Conservation (phyloP, 2,113 vertebrate species). For the Chloropsis hardwickii region DNA sequence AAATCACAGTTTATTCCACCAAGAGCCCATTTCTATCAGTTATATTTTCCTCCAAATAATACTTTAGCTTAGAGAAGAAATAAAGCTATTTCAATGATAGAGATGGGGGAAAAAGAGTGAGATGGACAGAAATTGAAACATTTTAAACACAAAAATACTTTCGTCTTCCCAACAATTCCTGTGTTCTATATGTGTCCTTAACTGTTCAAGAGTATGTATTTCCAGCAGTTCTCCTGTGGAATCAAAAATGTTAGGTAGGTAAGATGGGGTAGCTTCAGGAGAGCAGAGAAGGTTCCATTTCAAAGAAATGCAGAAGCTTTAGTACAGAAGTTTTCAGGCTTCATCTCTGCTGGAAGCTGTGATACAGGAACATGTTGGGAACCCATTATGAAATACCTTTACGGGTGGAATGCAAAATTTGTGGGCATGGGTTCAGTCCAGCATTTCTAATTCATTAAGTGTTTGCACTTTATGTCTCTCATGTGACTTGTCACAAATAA, state of each 20-base stretch:
- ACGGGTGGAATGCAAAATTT: not conserved
- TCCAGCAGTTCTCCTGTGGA: not conserved
- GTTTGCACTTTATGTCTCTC: not conserved
- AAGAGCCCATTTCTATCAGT: not conserved
- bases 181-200: not conserved
- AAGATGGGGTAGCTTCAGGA: not conserved
- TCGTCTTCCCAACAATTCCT: not conserved
- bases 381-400: not conserved
- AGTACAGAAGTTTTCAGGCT: not conserved
- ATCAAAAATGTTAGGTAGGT: not conserved
- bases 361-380: not conserved
- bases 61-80: not conserved
- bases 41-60: not conserved
- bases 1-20: not conserved
- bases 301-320: not conserved
- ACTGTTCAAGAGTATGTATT: not conserved
- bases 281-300: not conserved
- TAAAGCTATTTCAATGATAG: not conserved
- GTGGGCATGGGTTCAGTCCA: not conserved
- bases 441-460: not conserved
- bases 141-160: not conserved
- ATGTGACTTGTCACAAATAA: accelerated
- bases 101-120: not conserved
- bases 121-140: not conserved
- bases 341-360: not conserved